Evolutionary conservation across 2,797 vertebrate species (phyloP).

Genomic region (Acipenser transmontanus): DNA sequence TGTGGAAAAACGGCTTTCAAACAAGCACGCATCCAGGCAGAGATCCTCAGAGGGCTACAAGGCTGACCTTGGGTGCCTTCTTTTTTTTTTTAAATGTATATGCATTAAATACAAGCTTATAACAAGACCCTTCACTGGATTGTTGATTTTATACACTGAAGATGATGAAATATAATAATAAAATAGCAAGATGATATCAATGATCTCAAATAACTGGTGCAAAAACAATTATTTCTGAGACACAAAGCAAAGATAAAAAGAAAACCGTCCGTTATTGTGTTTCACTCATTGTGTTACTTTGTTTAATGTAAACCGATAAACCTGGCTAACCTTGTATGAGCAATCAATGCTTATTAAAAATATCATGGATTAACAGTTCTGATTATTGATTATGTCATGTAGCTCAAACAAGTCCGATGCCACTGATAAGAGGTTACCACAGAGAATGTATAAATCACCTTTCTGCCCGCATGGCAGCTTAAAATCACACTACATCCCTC

Average conservation of each 20-base stretch:
- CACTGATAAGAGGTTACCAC: conserved; percentile 54
- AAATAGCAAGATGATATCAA: no score
- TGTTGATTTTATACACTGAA: no score
- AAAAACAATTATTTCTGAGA: no score
- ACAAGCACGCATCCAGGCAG: not conserved
- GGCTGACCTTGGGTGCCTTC: conserved; percentile 16
- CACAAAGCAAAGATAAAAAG: no score
- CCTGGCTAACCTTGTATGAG: conserved; percentile 66
- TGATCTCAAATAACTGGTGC: no score
- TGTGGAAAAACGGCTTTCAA: conserved; percentile 13
- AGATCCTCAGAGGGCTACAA: conserved; percentile 8
- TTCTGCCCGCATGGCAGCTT: not conserved
- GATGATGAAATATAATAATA: no score
- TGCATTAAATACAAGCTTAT: conserved; percentile 1
- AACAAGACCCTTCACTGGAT: not conserved
- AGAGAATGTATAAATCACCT: conserved; percentile 18
- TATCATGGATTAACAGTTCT: conserved; percentile 75
- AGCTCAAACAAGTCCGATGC: conserved; percentile 60
- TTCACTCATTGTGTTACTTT: conserved; percentile 65
- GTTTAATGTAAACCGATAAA: conserved; percentile 70
- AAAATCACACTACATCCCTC: not conserved
- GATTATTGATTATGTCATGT: conserved; percentile 72
- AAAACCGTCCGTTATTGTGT: conserved; percentile 27
- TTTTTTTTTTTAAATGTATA: conserved; percentile 13
- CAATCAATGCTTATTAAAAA: conserved; percentile 73